These are phyloP conservation scores for Saturnia pavonia DNA, from an alignment of 2,888 invertebrate genomes.

Conservation along the genomic window DNA sequence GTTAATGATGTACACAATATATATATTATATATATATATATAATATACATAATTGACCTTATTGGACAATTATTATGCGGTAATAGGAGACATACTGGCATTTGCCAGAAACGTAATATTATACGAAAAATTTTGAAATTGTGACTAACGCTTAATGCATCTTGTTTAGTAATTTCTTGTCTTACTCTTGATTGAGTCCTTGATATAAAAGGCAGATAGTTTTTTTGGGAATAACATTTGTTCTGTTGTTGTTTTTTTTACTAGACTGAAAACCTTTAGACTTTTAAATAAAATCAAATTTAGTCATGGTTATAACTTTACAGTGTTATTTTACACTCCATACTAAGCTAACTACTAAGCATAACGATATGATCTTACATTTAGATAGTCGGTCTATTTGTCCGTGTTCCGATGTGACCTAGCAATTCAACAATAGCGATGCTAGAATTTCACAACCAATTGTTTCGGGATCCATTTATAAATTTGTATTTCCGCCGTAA, in stretches of 20 bases:
- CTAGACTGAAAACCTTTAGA: too few relatives aligned
- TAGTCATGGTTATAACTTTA: not conserved
- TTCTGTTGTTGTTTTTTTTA: too few relatives aligned
- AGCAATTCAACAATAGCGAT: slow-evolving; percentile 1
- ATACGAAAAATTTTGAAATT: too few relatives aligned
- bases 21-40: too few relatives aligned
- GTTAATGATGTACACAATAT: not conserved
- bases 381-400: not conserved
- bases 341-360: not conserved
- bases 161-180: too few relatives aligned
- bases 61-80: not conserved
- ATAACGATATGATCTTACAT: not conserved
- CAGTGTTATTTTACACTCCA: not conserved
- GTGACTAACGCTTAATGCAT: too few relatives aligned
- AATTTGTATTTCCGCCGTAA: slow-evolving; percentile 2
- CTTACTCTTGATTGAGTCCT: too few relatives aligned
- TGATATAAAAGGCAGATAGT: too few relatives aligned
- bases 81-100: too few relatives aligned
- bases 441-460: slow-evolving; percentile 10
- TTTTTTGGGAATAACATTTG: too few relatives aligned
- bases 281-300: not conserved
- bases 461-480: slow-evolving; percentile 14
- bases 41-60: too few relatives aligned
- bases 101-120: too few relatives aligned
- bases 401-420: not conserved